phyloP scores from a whole-genome alignment of 1,140 invertebrate species.

The Cardiocondyla obscurior region DNA sequence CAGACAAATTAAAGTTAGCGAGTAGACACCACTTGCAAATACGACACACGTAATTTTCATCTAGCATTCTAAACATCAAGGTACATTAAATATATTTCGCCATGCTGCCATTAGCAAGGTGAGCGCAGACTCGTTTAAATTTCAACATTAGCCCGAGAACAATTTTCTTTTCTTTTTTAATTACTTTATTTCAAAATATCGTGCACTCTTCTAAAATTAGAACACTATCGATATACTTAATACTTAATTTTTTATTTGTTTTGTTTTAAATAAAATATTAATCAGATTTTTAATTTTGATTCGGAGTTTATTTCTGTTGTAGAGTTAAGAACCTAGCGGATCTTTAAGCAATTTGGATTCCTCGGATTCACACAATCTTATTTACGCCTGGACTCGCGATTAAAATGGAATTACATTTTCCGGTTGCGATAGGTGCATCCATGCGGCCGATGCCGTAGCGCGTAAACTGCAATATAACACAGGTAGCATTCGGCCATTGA shows the following conservation, averaged over 20 bases:
- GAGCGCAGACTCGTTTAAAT: neutral
- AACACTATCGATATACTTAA: too few species aligned
- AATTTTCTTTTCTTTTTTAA: too few species aligned
- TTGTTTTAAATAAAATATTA: too few species aligned
- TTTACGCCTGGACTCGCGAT: neutral
- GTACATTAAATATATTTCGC: neutral
- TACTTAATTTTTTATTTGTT: too few species aligned
- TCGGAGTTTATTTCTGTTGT: neutral
- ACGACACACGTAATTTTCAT: conserved; percentile 4
- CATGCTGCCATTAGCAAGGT: neutral
- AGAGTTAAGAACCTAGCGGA: neutral
- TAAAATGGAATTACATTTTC: neutral
- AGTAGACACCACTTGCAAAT: neutral
- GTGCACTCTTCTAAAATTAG: too few species aligned
- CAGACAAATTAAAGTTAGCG: conserved; percentile 17
- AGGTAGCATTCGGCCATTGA: conserved; percentile 14
- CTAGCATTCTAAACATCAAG: neutral
- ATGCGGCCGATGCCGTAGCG: neutral
- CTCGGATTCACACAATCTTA: neutral
- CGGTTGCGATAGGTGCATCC: neutral
- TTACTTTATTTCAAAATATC: too few species aligned
- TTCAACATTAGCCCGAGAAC: too few species aligned
- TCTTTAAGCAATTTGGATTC: neutral
- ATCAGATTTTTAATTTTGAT: neutral
- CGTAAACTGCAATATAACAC: conserved; percentile 7